Evolutionary conservation across 2,113 vertebrate genomes (phyloP).

Genomic region (Bucco capensis): DNA sequence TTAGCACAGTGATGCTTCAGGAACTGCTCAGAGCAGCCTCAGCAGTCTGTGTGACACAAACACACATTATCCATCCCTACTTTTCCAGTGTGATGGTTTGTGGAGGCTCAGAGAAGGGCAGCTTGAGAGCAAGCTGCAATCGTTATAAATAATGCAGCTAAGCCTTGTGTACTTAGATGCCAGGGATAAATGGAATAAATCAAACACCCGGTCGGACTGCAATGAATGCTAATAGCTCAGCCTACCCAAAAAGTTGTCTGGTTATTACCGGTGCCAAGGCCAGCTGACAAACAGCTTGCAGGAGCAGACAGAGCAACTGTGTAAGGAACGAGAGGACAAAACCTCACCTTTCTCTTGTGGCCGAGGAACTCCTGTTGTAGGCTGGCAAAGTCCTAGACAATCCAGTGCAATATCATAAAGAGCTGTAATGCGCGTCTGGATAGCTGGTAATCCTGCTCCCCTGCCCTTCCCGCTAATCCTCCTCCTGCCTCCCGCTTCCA

Average conservation of each 20-base stretch:
- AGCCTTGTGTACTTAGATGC: neutral
- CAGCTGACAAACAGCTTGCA: neutral
- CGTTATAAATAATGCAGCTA: neutral
- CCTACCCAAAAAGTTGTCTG: conserved; percentile 41
- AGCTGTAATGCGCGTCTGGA: neutral
- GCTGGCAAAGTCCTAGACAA: neutral
- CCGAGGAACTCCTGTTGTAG: neutral
- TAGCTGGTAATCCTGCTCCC: neutral
- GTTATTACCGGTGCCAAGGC: neutral
- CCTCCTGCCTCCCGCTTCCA: neutral
- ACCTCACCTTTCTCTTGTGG: neutral
- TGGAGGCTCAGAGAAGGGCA: neutral
- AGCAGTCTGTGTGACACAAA: neutral
- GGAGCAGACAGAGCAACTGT: neutral
- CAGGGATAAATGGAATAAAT: neutral
- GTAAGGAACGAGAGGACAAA: neutral
- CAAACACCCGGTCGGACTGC: neutral
- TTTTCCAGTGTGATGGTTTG: neutral
- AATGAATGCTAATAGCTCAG: neutral
- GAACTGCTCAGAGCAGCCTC: neutral
- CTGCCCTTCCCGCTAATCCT: conserved; percentile 34
- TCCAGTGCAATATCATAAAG: neutral
- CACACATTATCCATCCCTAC: neutral
- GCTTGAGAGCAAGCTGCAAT: neutral
- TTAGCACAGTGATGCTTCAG: neutral